Base-by-base conservation (phyloP, 2,113 vertebrate genomes). In the Esox niger region DNA sequence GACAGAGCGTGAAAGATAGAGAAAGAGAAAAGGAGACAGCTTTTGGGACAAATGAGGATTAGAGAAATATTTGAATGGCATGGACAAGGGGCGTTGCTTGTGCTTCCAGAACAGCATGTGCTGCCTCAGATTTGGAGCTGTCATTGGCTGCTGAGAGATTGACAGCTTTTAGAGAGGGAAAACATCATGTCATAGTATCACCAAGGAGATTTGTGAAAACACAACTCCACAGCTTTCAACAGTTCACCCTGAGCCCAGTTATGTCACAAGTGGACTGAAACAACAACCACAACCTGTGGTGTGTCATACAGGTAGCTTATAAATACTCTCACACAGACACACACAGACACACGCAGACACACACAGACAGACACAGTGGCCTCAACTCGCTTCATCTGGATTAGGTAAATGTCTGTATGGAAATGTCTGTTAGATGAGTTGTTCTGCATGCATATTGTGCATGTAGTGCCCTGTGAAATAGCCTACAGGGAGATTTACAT, bases 61-160 rank as follows among this genome's bases (percentile, higher is more conserved):
- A 62, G 60, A 66, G 72, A n/a, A n/a, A n/a, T 47, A 33, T n/a
- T 20, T 54, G 6, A 65, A n/a, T 25, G 21, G 68, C 8, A 10
- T 27, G 23, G 15, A 6, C 4, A 8, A 7, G 54, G 3, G 54
- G 3, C 11, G 15, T 23, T 58, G 23, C 75, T 27, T 0, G 25
- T 71, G 65, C 69, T 52, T 72, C 30, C 13, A 13, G 83, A 70
- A 88, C 78, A 79, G 31, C 55, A 66, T 79, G 80, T 86, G 73
- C 79, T 79, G 32, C 35, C 11, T 38, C 59, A 68, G 31, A 59
- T 54, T 73, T 74, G 70, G 58, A 83, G 57, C 64, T 80, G 71
- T 86, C 73, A 80, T 71, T 71, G 66, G n/a, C n/a, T 82, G 75
- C 35, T 79, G 79, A 81, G 69, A 68, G 82, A 82, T 87, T 85